These are phyloP conservation scores for Creontiades dilutus DNA, from an alignment of 2,888 invertebrate species.

Conservation along the genomic window DNA sequence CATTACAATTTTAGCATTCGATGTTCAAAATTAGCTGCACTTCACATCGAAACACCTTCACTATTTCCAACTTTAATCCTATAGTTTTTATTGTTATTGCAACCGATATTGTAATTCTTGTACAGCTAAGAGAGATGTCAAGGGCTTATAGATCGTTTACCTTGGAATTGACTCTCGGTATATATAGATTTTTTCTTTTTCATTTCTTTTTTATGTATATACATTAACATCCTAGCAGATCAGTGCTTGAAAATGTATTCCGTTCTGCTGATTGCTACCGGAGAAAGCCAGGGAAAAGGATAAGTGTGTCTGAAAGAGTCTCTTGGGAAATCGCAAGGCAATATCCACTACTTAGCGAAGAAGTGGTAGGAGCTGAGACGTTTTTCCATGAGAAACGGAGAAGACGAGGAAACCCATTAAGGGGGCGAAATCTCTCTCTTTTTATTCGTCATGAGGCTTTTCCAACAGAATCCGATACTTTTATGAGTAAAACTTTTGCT, in stretches of 20 bases:
- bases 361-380: background rate
- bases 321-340: slow-evolving; percentile 25
- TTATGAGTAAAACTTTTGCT: background rate
- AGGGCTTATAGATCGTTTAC: too few species aligned
- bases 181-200: too few species aligned
- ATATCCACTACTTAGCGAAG: background rate
- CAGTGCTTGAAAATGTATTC: background rate
- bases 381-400: slow-evolving; percentile 7
- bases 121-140: too few species aligned
- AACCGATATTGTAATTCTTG: too few species aligned
- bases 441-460: background rate
- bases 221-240: background rate
- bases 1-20: too few species aligned
- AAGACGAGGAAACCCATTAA: background rate
- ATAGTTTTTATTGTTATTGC: too few species aligned
- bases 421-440: background rate
- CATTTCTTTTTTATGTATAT: too few species aligned
- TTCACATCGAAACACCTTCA: too few species aligned
- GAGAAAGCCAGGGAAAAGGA: background rate
- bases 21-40: too few species aligned
- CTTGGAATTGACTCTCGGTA: too few species aligned
- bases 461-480: slow-evolving; percentile 12
- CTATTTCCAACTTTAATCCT: too few species aligned
- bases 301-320: background rate
- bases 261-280: background rate